Conservation (phyloP, 2,797 vertebrate species). For the Heteromormyrus szaboi region DNA sequence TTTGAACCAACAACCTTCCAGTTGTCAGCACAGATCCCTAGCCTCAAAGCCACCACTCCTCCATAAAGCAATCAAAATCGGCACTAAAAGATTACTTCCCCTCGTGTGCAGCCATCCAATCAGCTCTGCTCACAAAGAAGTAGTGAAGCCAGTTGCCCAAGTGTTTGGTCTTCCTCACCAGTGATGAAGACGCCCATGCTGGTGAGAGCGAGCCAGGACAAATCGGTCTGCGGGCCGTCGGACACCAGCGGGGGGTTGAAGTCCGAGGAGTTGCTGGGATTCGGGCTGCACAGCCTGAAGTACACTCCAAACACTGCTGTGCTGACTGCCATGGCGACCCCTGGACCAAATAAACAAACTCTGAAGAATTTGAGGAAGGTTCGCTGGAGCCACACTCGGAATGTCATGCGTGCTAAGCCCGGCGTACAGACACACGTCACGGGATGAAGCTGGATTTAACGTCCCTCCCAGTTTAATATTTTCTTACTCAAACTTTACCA, state of each 20-base stretch:
- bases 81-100: neutral
- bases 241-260: slow-evolving; percentile 7
- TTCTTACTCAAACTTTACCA: neutral
- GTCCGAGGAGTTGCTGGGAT: slow-evolving; percentile 38
- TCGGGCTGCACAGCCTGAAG: slow-evolving; percentile 64
- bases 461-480: neutral
- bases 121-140: neutral
- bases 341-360: slow-evolving; percentile 44
- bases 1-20: neutral
- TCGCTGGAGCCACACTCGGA: neutral
- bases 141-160: neutral
- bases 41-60: neutral
- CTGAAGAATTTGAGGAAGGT: neutral
- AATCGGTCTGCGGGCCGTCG: slow-evolving; percentile 28
- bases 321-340: slow-evolving; percentile 75
- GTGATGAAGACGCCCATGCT: slow-evolving; percentile 82
- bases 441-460: neutral
- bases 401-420: neutral
- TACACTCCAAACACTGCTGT: slow-evolving; percentile 74
- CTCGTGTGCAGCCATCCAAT: neutral
- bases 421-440: neutral
- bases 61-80: neutral
- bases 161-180: slow-evolving; percentile 57
- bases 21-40: neutral
- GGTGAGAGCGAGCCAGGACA: slow-evolving; percentile 78